Evolutionary conservation across 2,797 vertebrate genomes (phyloP).

Genomic region (Pristis pectinata): DNA sequence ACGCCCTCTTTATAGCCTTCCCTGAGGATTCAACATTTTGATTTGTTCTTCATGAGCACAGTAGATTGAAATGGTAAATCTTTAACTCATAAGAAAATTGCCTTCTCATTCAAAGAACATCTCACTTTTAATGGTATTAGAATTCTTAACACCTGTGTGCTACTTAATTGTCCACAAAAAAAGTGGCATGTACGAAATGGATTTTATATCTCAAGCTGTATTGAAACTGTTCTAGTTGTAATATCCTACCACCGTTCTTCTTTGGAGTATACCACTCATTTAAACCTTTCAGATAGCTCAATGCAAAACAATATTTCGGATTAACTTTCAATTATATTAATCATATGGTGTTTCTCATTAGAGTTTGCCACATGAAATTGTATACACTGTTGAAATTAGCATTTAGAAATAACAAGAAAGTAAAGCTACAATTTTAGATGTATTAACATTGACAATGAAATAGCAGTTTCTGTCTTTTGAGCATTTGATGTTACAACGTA

Average conservation of each 20-base stretch:
- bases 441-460: neutral
- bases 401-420: neutral
- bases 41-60: neutral
- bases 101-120: slow-evolving; percentile 44
- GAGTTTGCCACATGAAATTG: neutral
- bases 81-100: slow-evolving; percentile 48
- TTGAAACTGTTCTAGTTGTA: neutral
- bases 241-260: neutral
- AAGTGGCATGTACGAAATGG: neutral
- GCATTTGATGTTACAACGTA: neutral
- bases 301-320: neutral
- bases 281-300: neutral
- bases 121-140: neutral
- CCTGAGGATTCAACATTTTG: neutral
- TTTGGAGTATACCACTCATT: neutral
- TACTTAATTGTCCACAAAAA: neutral
- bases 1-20: neutral
- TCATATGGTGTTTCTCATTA: neutral
- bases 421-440: neutral
- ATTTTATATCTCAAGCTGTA: neutral
- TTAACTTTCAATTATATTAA: neutral
- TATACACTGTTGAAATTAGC: neutral
- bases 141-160: neutral
- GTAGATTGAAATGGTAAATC: slow-evolving; percentile 41
- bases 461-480: neutral